Conservation (phyloP, 2,888 invertebrate genomes). For the Standfussiana lucernea region DNA sequence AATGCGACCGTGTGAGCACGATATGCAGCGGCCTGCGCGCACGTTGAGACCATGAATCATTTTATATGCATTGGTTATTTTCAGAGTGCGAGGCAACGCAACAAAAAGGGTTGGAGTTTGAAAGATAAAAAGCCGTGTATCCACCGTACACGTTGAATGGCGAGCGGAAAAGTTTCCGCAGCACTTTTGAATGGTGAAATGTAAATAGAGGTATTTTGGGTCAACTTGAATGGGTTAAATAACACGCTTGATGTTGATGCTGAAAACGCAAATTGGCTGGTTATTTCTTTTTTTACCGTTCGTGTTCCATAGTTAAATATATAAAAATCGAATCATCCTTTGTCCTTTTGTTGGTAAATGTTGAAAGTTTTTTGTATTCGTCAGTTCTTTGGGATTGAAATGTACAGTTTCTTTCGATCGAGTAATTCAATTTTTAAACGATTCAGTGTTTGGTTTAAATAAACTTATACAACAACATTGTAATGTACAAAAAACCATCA, state of each 20-base stretch:
- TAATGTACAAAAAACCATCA: too few relatives aligned
- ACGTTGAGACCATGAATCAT: constrained; percentile 83
- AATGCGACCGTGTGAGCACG: constrained; percentile 77
- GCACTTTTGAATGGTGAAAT: constrained; percentile 63
- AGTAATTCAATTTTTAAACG: background rate
- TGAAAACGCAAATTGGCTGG: constrained; percentile 45
- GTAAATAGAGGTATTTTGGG: constrained; percentile 64
- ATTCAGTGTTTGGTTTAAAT: background rate
- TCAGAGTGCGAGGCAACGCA: constrained; percentile 69
- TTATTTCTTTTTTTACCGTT: constrained; percentile 31
- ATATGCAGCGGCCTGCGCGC: constrained; percentile 71
- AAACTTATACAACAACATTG: background rate
- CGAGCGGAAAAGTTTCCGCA: constrained; percentile 67
- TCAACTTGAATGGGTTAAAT: constrained; percentile 64
- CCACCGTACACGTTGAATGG: constrained; percentile 64
- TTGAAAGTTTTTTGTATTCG: background rate
- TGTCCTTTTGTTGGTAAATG: constrained; percentile 22
- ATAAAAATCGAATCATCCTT: constrained; percentile 19
- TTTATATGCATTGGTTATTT: constrained; percentile 85
- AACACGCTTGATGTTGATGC: constrained; percentile 53
- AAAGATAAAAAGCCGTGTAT: constrained; percentile 73
- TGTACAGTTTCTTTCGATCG: background rate
- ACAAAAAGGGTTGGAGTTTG: constrained; percentile 70
- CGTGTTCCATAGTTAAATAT: constrained; percentile 16
- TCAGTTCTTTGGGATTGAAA: background rate